Conservation (phyloP, 1,140 invertebrate species). For the Neoseiulus cucumeris region DNA sequence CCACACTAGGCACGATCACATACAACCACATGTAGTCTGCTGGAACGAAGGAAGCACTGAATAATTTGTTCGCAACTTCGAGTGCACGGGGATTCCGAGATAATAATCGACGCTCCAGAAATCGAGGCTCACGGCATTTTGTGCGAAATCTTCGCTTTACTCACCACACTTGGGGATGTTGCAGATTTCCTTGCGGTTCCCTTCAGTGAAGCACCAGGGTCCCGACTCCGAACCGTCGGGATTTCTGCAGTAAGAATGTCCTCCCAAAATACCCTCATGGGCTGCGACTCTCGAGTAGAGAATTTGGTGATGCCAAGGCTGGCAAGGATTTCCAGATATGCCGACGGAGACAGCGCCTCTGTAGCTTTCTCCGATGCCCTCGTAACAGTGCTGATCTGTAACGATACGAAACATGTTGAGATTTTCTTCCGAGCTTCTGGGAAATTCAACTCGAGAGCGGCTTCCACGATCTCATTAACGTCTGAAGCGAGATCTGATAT, state of each 20-base stretch:
- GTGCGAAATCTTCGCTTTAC: conserved; percentile 18
- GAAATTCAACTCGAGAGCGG: too few species aligned
- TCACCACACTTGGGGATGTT: conserved; percentile 60
- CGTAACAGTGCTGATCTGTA: conserved; percentile 51
- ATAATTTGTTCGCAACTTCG: not conserved
- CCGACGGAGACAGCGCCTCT: conserved; percentile 51
- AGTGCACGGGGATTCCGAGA: not conserved
- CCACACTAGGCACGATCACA: conserved; percentile 33
- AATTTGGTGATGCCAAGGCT: conserved; percentile 56
- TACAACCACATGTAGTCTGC: conserved; percentile 34
- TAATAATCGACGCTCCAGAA: not conserved
- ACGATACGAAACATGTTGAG: conserved; percentile 10
- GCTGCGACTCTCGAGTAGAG: conserved; percentile 47
- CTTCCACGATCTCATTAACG: not conserved
- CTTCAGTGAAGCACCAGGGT: conserved; percentile 65
- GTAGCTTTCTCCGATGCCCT: conserved; percentile 58
- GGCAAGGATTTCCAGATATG: conserved; percentile 46
- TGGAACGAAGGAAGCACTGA: conserved; percentile 13
- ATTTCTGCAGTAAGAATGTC: conserved; percentile 81
- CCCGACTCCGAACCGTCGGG: conserved; percentile 50
- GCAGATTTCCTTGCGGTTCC: conserved; percentile 46
- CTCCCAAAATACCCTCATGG: conserved; percentile 57
- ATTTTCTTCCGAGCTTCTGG: conserved; percentile 5
- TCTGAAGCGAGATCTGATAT: too few species aligned
- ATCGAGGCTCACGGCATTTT: not conserved